Conservation (phyloP, 2,888 invertebrate species). For the Microplitis manilae region DNA sequence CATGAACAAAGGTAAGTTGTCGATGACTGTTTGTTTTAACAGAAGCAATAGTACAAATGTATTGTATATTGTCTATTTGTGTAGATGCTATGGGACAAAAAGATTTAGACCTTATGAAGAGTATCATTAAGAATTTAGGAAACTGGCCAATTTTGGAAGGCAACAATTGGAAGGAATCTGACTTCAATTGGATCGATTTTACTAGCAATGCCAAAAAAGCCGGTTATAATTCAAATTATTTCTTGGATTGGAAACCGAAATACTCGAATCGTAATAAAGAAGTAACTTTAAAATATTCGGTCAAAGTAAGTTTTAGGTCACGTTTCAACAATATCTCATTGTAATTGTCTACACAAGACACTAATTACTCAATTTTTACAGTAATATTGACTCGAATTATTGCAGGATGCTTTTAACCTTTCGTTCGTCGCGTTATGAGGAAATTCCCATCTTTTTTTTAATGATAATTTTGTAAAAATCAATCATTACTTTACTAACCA, state of each 20-base stretch:
- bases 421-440: no score
- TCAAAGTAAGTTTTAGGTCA: neutral
- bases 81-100: neutral
- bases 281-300: neutral
- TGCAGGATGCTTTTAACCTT: no score
- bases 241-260: neutral
- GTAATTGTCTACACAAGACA: no score
- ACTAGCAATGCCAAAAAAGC: neutral
- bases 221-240: neutral
- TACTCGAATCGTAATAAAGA: neutral
- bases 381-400: no score
- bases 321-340: no score
- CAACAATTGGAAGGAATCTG: neutral
- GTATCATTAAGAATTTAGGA: neutral
- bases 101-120: neutral
- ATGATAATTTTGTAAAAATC: no score
- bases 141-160: neutral
- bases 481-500: no score
- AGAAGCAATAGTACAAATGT: neutral
- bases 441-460: no score
- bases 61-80: neutral
- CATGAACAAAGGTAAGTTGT: neutral
- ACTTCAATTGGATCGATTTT: neutral
- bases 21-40: neutral
- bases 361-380: no score